Percentiles rank a stretch among this genome's conserved stretches.
These are phyloP conservation scores for Telmatochromis sp. DNA, from an alignment of 2,113 vertebrate genomes.

Conservation along the genomic window DNA sequence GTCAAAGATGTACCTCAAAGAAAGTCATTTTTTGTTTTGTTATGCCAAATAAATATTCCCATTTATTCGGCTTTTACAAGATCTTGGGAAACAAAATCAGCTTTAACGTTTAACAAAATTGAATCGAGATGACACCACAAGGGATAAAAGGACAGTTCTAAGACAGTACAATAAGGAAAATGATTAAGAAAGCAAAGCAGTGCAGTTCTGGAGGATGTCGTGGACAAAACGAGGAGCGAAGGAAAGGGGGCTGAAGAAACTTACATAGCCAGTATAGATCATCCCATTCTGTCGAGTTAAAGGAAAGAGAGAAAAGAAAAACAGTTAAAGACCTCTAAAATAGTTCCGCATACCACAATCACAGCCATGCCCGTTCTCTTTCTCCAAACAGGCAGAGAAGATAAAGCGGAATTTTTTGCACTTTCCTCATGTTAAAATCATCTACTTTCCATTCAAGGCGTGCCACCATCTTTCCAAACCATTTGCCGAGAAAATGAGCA, in stretches of 20 bases:
- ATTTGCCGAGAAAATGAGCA: constrained; percentile 34
- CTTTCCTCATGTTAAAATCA: background rate
- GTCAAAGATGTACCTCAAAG: background rate
- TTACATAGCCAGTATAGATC: constrained; percentile 86
- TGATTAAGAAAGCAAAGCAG: background rate
- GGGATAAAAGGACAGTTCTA: background rate
- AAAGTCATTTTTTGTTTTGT: background rate
- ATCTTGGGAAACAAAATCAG: background rate
- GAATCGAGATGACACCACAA: background rate
- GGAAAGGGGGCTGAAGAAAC: constrained; percentile 30
- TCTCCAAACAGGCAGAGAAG: background rate
- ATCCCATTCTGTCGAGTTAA: constrained; percentile 76
- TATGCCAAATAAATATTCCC: background rate
- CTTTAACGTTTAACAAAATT: background rate
- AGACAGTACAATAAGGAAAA: background rate
- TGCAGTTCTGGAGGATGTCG: background rate
- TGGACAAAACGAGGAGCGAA: background rate
- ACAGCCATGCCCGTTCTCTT: background rate
- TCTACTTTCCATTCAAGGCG: constrained; percentile 25
- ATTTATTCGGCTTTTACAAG: background rate
- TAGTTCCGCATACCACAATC: background rate
- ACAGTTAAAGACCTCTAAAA: background rate
- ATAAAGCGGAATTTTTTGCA: background rate
- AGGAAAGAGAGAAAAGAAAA: background rate
- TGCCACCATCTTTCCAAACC: constrained; percentile 20